A percentile compares a stretch with the other conserved stretches of the same genome.
Evolutionary conservation across 2,113 vertebrate genomes (phyloP).

Genomic region (Urocolius indicus): DNA sequence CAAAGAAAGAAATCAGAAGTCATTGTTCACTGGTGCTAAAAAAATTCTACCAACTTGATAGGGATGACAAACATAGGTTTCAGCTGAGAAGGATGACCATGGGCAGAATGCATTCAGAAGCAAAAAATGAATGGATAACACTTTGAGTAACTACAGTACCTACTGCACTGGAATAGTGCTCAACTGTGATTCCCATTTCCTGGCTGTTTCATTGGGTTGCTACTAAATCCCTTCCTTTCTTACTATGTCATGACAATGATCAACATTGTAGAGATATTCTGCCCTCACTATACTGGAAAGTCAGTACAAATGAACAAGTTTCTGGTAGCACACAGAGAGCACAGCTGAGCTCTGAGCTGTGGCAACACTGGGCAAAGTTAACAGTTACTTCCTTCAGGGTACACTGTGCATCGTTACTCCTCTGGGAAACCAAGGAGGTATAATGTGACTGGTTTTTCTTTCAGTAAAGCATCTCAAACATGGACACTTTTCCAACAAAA

Average conservation of each 20-base stretch:
- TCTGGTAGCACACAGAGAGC: neutral
- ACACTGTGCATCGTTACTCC: neutral
- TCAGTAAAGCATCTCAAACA: neutral
- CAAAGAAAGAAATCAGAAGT: neutral
- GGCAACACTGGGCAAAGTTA: neutral
- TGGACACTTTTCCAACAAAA: neutral
- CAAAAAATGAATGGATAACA: neutral
- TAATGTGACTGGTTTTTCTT: neutral
- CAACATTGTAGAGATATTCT: neutral
- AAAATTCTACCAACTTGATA: neutral
- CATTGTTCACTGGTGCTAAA: neutral
- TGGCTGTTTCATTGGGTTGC: accelerated
- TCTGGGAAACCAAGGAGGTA: neutral
- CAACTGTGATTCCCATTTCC: neutral
- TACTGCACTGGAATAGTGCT: neutral
- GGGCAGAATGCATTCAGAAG: neutral
- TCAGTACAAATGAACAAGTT: neutral
- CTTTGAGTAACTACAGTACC: neutral
- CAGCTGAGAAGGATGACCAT: neutral
- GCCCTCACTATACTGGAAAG: neutral
- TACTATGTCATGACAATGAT: neutral
- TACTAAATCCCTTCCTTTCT: neutral
- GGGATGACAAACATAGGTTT: neutral
- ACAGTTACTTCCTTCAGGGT: neutral
- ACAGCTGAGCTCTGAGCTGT: neutral